Percentiles rank a stretch among this genome's conserved stretches.
These are phyloP conservation scores for Atrina japonica DNA, from an alignment of 2,888 invertebrate genomes.

Conservation along the genomic window DNA sequence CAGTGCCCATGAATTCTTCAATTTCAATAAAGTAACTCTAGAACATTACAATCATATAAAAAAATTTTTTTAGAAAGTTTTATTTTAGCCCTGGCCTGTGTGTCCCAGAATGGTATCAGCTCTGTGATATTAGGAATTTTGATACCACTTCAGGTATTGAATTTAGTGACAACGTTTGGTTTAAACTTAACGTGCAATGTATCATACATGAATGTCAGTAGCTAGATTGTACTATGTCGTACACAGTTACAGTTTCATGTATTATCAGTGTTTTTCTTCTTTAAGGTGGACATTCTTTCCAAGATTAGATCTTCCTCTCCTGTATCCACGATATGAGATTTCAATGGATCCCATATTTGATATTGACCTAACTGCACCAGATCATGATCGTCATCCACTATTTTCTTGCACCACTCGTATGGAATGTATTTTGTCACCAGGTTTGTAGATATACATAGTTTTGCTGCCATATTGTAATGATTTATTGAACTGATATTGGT, in stretches of 20 bases:
- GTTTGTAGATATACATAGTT: conserved; percentile 48
- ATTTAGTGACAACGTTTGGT: too few relatives aligned
- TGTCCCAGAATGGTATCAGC: too few relatives aligned
- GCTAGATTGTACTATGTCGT: background rate
- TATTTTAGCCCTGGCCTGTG: too few relatives aligned
- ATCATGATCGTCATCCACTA: conserved; percentile 64
- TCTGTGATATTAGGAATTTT: too few relatives aligned
- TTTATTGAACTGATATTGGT: background rate
- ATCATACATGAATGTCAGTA: too few relatives aligned
- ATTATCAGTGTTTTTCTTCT: too few relatives aligned
- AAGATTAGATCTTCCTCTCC: conserved; percentile 56
- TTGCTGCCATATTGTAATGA: background rate
- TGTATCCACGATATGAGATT: conserved; percentile 69
- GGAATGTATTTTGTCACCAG: conserved; percentile 69
- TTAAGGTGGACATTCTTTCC: conserved; percentile 77
- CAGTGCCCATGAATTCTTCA: too few relatives aligned
- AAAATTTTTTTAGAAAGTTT: too few relatives aligned
- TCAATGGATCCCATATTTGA: conserved; percentile 73
- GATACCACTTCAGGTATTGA: too few relatives aligned
- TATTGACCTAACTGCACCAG: conserved; percentile 62
- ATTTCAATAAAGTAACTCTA: too few relatives aligned
- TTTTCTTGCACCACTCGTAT: conserved; percentile 63
- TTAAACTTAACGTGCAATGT: too few relatives aligned
- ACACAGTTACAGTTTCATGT: background rate
- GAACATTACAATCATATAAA: too few relatives aligned